Conservation (phyloP, 2,888 invertebrate genomes). For the Aromia moschata region DNA sequence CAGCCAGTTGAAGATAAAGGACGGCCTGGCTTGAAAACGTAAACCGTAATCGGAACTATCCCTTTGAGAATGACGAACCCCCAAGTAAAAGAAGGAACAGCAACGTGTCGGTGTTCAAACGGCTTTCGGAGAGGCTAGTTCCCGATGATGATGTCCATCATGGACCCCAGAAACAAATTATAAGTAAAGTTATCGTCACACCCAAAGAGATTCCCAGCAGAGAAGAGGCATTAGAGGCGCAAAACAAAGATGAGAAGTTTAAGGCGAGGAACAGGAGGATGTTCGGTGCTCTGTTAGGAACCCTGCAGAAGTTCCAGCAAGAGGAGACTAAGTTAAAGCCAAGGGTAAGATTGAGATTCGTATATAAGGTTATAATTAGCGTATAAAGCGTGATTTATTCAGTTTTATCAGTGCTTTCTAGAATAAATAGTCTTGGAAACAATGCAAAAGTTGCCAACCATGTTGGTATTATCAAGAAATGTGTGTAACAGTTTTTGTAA, state of each 20-base stretch:
- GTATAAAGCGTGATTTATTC: no score
- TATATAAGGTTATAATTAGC: no score
- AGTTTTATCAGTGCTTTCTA: no score
- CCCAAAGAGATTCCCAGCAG: slow-evolving; percentile 85
- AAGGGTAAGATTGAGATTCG: slow-evolving; percentile 71
- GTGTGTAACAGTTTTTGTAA: no score
- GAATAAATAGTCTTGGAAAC: no score
- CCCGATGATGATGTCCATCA: slow-evolving; percentile 66
- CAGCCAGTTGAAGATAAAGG: slow-evolving; percentile 48
- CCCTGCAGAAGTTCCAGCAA: slow-evolving; percentile 93
- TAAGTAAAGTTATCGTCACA: slow-evolving; percentile 82
- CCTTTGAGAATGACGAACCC: slow-evolving; percentile 57
- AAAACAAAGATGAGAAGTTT: slow-evolving; percentile 81
- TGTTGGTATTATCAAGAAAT: no score
- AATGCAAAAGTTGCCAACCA: no score
- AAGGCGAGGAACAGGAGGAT: slow-evolving; percentile 89
- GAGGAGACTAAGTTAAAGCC: slow-evolving; percentile 91
- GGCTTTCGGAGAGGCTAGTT: slow-evolving; percentile 63
- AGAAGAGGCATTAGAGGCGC: slow-evolving; percentile 82
- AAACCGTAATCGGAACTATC: slow-evolving; percentile 36
- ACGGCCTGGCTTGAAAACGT: slow-evolving; percentile 34
- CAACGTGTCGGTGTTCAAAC: slow-evolving; percentile 59
- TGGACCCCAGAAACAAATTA: slow-evolving; percentile 68
- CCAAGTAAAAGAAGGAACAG: slow-evolving; percentile 53
- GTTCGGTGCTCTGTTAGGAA: slow-evolving; percentile 95